A percentile compares a stretch with the other conserved stretches of the same genome.
Evolutionary conservation across 2,888 invertebrate genomes (phyloP).

Genomic region (Orthonevra nobilis): DNA sequence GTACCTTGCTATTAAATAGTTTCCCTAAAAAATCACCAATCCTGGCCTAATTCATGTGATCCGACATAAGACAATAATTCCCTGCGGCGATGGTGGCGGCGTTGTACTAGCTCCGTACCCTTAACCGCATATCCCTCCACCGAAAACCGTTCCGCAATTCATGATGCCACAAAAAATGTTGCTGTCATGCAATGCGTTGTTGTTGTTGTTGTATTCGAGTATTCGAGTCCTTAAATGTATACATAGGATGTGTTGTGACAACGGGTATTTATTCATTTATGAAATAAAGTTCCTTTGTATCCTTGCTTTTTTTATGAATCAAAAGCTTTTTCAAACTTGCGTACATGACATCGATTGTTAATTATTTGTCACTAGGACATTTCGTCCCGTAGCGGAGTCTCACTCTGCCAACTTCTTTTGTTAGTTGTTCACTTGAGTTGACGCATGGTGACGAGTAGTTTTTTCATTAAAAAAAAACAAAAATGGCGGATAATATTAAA

Average conservation of each 20-base stretch:
- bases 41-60: conserved; percentile 8
- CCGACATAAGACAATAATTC: neutral
- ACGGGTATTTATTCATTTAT: conserved; percentile 51
- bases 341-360: conserved; percentile 34
- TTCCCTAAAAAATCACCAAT: neutral
- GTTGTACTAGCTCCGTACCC: neutral
- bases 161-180: conserved; percentile 21
- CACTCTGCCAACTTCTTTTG: neutral
- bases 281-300: conserved; percentile 24
- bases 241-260: conserved; percentile 25
- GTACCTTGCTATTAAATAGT: neutral
- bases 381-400: conserved; percentile 1
- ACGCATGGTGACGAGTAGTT: too few relatives aligned
- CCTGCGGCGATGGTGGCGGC: too few relatives aligned
- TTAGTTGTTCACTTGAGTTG: conserved; percentile 39
- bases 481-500: conserved; percentile 56
- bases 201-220: conserved; percentile 11
- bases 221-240: neutral
- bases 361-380: conserved; percentile 39
- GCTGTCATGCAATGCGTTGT: conserved; percentile 42
- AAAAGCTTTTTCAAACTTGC: conserved; percentile 64
- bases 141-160: neutral
- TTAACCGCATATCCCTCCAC: neutral
- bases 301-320: neutral
- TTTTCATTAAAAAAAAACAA: too few relatives aligned